phyloP scores from a whole-genome alignment of 2,888 invertebrate genomes.

The Philopedon plagiatum region DNA sequence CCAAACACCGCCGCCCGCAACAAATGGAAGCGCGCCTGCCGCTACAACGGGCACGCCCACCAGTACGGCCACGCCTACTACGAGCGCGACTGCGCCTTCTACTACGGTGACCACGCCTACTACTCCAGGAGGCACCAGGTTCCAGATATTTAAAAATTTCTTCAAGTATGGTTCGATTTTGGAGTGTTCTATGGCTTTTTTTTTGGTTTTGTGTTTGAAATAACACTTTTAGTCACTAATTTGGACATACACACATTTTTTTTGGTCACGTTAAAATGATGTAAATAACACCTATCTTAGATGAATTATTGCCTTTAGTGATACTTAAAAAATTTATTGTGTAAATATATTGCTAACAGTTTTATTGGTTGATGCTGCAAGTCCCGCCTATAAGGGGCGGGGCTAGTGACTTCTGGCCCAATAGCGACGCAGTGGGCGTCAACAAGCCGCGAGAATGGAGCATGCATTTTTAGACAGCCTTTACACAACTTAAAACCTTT shows the following conservation, averaged over 20 bases:
- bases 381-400: not conserved
- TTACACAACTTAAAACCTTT: too few relatives aligned
- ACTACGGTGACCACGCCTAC: slow-evolving; percentile 75
- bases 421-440: not conserved
- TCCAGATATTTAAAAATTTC: slow-evolving; percentile 96
- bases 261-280: not conserved
- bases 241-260: not conserved
- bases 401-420: not conserved
- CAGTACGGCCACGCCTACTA: slow-evolving; percentile 62
- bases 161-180: slow-evolving; percentile 82
- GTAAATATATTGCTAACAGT: not conserved
- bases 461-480: too few relatives aligned
- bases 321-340: not conserved
- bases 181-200: slow-evolving; percentile 17
- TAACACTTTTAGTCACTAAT: slow-evolving; percentile 7
- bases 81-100: slow-evolving; percentile 55
- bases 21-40: slow-evolving; percentile 62
- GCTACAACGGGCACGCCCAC: slow-evolving; percentile 74
- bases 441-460: too few relatives aligned
- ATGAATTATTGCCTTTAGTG: not conserved
- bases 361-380: not conserved
- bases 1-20: slow-evolving; percentile 58
- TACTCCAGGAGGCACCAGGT: slow-evolving; percentile 75
- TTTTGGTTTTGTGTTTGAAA: slow-evolving; percentile 7
- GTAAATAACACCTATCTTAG: slow-evolving; percentile 12